Percentiles rank a stretch among this genome's conserved stretches.
These are phyloP conservation scores for Percopsis transmontana DNA, from an alignment of 2,113 vertebrate species.

Conservation along the genomic window DNA sequence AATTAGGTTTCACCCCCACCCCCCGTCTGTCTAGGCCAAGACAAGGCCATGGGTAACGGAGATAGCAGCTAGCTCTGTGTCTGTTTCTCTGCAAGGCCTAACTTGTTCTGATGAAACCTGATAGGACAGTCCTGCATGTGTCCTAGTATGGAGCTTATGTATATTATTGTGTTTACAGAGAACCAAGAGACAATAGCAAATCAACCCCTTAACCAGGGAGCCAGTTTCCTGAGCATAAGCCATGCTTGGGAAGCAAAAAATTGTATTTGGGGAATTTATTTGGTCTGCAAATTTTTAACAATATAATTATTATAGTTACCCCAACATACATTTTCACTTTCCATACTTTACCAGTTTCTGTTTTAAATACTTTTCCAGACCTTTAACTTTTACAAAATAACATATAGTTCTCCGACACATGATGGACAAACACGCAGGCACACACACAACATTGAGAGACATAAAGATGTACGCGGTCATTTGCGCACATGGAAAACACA, in stretches of 20 bases:
- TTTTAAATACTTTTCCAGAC: too few relatives aligned
- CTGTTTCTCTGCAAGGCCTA: conserved; percentile 1
- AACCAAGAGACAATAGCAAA: not conserved
- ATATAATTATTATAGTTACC: too few relatives aligned
- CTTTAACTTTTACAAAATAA: too few relatives aligned
- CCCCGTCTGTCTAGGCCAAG: conserved; percentile 4
- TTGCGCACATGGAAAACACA: conserved; percentile 14
- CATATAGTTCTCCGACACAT: too few relatives aligned
- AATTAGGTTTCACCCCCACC: conserved; percentile 42
- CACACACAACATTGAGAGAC: conserved; percentile 2
- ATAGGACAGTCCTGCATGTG: conserved; percentile 8
- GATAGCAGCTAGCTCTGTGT: conserved; percentile 15
- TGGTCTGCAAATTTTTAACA: too few relatives aligned
- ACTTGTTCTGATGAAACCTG: conserved; percentile 13
- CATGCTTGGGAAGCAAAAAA: too few relatives aligned
- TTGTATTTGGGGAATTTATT: too few relatives aligned
- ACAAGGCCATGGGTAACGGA: conserved; percentile 21
- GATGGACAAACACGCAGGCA: conserved; percentile 3
- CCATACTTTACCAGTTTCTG: too few relatives aligned
- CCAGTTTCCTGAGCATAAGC: too few relatives aligned
- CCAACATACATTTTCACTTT: too few relatives aligned
- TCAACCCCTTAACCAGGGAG: too few relatives aligned
- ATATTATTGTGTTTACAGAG: conserved; percentile 34
- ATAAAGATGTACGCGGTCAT: too few relatives aligned
- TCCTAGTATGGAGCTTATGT: conserved; percentile 14